Evolutionary conservation across 2,113 vertebrate genomes (phyloP).

Genomic region (Erythrolamprus reginae): DNA sequence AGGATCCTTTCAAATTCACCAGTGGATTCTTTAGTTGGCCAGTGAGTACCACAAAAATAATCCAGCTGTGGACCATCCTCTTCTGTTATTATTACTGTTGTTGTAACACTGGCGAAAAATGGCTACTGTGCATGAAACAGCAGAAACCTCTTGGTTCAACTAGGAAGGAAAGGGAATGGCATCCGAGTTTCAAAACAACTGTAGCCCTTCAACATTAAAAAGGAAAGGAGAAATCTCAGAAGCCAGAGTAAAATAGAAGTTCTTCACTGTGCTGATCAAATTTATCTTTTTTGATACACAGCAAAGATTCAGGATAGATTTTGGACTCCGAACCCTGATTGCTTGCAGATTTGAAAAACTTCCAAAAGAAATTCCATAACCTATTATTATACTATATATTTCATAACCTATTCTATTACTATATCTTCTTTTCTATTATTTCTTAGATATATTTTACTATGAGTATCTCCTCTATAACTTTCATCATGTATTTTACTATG

Average conservation of each 20-base stretch:
- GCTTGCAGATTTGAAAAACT: background rate
- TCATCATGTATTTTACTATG: too few species aligned
- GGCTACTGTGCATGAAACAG: background rate
- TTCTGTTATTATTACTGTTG: background rate
- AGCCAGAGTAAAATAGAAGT: background rate
- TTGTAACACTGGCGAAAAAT: background rate
- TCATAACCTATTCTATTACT: too few species aligned
- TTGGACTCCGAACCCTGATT: background rate
- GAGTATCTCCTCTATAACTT: too few species aligned
- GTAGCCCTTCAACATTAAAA: background rate
- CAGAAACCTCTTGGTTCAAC: background rate
- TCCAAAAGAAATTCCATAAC: background rate
- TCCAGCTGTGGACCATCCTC: background rate
- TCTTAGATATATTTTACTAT: too few species aligned
- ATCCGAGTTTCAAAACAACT: background rate
- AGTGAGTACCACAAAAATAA: background rate
- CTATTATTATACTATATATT: too few species aligned
- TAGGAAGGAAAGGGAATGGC: background rate
- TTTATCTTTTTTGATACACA: background rate
- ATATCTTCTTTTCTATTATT: too few species aligned
- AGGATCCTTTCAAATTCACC: background rate
- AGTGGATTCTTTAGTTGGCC: background rate
- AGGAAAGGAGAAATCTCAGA: background rate
- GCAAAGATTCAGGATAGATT: background rate
- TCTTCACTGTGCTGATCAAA: background rate